phyloP scores from a whole-genome alignment of 1,140 invertebrate species.

The Eubasilissa regina region DNA sequence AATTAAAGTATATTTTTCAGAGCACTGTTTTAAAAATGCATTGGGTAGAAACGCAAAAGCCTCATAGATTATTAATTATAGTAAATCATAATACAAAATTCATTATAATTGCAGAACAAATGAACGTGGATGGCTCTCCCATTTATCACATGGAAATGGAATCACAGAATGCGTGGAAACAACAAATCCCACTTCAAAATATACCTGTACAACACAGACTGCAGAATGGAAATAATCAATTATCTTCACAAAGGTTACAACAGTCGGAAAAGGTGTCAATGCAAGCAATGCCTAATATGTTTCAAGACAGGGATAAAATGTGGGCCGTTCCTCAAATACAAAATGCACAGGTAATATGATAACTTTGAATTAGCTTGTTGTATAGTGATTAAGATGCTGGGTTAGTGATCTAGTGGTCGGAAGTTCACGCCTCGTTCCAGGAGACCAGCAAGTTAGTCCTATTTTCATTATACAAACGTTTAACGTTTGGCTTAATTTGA shows the following conservation, averaged over 20 bases:
- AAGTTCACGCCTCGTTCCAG: too few species aligned
- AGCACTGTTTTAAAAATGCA: too few species aligned
- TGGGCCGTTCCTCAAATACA: constrained; percentile 57
- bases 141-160: constrained; percentile 57
- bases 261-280: constrained; percentile 52
- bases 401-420: too few species aligned
- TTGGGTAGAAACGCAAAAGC: too few species aligned
- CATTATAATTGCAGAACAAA: constrained; percentile 42
- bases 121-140: constrained; percentile 50
- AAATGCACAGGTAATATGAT: constrained; percentile 51
- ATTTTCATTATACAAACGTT: too few species aligned
- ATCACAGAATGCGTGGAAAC: constrained; percentile 53
- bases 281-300: constrained; percentile 53
- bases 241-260: constrained; percentile 44
- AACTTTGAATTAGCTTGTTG: too few species aligned
- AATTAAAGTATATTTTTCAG: too few species aligned
- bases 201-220: constrained; percentile 48
- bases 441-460: too few species aligned
- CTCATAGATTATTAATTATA: not conserved
- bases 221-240: constrained; percentile 45
- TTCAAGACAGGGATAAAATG: constrained; percentile 59
- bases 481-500: too few species aligned
- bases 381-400: too few species aligned
- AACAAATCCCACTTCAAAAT: constrained; percentile 43
- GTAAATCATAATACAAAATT: not conserved